A percentile compares a stretch with the other conserved stretches of the same genome.
Evolutionary conservation across 2,797 vertebrate genomes (phyloP).

Genomic region (Malurus splendens): DNA sequence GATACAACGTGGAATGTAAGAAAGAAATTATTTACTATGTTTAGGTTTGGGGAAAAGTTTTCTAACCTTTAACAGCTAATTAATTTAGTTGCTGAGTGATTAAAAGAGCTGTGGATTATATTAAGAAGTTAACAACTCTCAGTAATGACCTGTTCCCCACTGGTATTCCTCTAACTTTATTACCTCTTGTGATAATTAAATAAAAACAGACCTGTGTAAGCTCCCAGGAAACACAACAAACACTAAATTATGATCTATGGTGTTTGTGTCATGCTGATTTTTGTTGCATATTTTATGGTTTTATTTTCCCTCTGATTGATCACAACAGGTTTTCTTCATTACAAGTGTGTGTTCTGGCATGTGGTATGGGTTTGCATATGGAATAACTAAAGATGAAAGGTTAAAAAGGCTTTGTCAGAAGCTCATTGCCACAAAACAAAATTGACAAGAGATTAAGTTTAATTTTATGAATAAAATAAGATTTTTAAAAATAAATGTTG

Average conservation of each 20-base stretch:
- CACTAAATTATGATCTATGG: slow-evolving; percentile 17
- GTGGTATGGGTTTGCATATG: background rate
- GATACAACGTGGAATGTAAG: background rate
- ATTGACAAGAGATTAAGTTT: background rate
- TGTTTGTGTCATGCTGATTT: background rate
- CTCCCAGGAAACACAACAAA: slow-evolving; percentile 31
- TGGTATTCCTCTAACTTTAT: slow-evolving; percentile 52
- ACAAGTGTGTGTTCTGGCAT: background rate
- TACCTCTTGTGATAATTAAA: slow-evolving; percentile 57
- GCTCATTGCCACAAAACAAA: background rate
- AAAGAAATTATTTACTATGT: background rate
- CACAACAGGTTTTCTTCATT: background rate
- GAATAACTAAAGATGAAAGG: background rate
- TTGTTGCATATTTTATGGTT: background rate
- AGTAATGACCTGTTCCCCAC: slow-evolving; percentile 23
- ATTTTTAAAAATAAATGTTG: background rate
- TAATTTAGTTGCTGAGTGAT: slow-evolving; percentile 40
- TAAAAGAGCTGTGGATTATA: slow-evolving; percentile 46
- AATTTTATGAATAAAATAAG: background rate
- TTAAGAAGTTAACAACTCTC: slow-evolving; percentile 56
- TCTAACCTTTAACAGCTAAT: slow-evolving; percentile 11
- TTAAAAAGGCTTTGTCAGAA: background rate
- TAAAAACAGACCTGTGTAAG: slow-evolving; percentile 30
- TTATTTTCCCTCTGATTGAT: background rate
- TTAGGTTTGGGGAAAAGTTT: background rate